Conservation (phyloP, 1,140 invertebrate species). For the Lucilia sericata region DNA sequence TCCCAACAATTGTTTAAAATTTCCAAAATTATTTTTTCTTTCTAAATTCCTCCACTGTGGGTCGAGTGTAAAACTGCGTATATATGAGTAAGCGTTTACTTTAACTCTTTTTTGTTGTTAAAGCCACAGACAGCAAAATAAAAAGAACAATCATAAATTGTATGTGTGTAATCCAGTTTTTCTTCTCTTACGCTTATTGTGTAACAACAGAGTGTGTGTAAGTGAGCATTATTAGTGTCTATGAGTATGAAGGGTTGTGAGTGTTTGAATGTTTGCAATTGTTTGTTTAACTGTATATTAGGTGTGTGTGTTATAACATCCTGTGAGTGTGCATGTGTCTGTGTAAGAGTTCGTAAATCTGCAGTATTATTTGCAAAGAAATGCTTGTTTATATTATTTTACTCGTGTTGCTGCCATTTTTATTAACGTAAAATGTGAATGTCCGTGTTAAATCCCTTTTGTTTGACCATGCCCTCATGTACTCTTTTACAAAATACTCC, state of each 20-base stretch:
- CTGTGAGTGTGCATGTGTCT: not conserved
- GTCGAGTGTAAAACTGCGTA: not conserved
- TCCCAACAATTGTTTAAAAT: too few species aligned
- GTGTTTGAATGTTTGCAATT: not conserved
- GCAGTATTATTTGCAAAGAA: not conserved
- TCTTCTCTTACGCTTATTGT: too few species aligned
- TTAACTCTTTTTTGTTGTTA: too few species aligned
- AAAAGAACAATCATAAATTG: too few species aligned
- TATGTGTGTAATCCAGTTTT: too few species aligned
- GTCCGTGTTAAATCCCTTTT: not conserved
- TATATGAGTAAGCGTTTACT: not conserved
- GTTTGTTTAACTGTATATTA: not conserved
- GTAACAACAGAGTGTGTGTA: not conserved
- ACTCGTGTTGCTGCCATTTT: not conserved
- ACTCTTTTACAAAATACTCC: not conserved
- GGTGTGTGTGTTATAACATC: too few species aligned
- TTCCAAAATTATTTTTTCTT: too few species aligned
- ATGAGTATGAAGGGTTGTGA: not conserved
- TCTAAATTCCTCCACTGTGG: too few species aligned
- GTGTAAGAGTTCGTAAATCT: not conserved
- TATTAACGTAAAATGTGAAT: not conserved
- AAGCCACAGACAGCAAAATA: too few species aligned
- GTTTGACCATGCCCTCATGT: slow-evolving; percentile 5
- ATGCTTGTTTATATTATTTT: not conserved
- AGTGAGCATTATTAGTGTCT: not conserved